Evolutionary conservation across 1,140 invertebrate genomes (phyloP).

Genomic region (Berghia stephanieae): DNA sequence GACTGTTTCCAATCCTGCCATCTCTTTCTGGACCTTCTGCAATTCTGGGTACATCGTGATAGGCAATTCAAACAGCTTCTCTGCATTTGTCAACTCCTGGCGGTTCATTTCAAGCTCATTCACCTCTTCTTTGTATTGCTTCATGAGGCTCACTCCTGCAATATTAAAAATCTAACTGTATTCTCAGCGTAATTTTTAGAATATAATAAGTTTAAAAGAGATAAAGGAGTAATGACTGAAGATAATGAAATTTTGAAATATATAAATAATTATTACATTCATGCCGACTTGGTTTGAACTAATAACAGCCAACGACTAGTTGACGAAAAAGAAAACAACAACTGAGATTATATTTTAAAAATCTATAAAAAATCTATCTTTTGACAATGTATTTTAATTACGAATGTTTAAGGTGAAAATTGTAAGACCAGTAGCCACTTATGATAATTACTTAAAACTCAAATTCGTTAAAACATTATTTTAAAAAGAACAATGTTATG

Average conservation of each 20-base stretch:
- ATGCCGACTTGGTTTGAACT: not conserved
- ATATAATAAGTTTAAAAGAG: too few species aligned
- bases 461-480: too few species aligned
- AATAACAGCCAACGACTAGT: not conserved
- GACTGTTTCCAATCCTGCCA: constrained; percentile 76
- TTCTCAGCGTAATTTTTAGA: too few species aligned
- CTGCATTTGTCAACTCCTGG: constrained; percentile 78
- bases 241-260: not conserved
- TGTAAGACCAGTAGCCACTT: too few species aligned
- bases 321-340: too few species aligned
- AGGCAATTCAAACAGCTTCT: constrained; percentile 85
- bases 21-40: constrained; percentile 77
- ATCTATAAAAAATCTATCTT: too few species aligned
- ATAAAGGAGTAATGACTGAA: not conserved
- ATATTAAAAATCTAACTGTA: too few species aligned
- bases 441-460: too few species aligned
- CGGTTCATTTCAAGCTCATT: constrained; percentile 75
- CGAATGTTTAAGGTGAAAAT: too few species aligned
- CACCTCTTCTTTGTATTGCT: constrained; percentile 77
- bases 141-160: constrained; percentile 62
- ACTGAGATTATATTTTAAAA: too few species aligned
- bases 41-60: constrained; percentile 83
- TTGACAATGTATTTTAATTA: too few species aligned
- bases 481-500: too few species aligned
- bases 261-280: not conserved